A percentile compares a stretch with the other conserved stretches of the same genome.
Conservation (phyloP, 2,797 vertebrate species). For the Balearica regulorum region DNA sequence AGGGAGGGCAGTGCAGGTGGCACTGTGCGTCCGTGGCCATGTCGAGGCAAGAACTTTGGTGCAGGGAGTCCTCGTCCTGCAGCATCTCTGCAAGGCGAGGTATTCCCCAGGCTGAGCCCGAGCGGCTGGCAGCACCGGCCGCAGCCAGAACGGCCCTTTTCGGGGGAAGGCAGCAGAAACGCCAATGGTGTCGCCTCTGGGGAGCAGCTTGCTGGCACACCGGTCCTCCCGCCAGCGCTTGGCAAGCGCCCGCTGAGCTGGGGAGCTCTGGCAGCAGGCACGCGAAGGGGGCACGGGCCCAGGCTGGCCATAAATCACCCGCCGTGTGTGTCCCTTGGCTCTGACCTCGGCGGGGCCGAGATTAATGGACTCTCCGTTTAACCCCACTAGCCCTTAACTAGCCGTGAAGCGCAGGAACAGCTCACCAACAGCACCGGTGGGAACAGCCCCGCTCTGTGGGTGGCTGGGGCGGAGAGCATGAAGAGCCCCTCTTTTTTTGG, state of each 20-base stretch:
- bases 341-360: neutral
- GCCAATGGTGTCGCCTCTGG: rapidly evolving
- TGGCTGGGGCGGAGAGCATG: conserved; percentile 19
- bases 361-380: conserved; percentile 58
- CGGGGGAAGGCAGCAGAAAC: too few species aligned
- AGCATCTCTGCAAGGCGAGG: neutral
- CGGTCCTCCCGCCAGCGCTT: neutral
- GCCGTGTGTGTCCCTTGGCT: conserved; percentile 11
- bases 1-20: neutral
- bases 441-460: conserved; percentile 45
- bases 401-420: conserved; percentile 40
- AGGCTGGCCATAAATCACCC: conserved; percentile 42
- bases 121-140: rapidly evolving
- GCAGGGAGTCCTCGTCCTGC: neutral
- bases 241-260: neutral
- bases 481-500: neutral
- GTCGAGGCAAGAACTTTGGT: neutral
- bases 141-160: neutral
- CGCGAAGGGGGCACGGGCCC: neutral
- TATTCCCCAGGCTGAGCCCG: neutral
- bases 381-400: conserved; percentile 58
- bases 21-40: neutral
- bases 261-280: conserved; percentile 21
- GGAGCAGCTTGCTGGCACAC: neutral
- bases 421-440: conserved; percentile 8